Conservation (phyloP, 37 sponge, comb jelly and placozoan genomes). For the Theonella swinhoei region DNA sequence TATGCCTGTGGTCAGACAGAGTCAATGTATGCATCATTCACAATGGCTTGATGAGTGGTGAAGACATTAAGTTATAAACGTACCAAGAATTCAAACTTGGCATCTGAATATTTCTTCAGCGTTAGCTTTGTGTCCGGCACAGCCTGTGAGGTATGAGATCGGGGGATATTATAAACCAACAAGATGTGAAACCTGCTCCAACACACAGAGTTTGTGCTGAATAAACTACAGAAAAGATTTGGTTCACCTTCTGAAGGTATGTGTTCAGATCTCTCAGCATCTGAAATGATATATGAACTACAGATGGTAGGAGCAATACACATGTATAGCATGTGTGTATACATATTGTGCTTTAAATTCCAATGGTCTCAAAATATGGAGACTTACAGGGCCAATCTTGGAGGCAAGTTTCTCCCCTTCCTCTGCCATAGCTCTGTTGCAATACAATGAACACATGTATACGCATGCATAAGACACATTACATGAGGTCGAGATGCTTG, state of each 20-base stretch:
- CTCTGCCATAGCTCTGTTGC: constrained; percentile 70
- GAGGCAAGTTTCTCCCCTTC: constrained; percentile 71
- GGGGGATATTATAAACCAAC: not conserved
- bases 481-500: not conserved
- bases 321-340: too few species aligned
- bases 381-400: constrained; percentile 72
- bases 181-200: not conserved
- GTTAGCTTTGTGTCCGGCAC: constrained; percentile 95
- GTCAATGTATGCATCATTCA: too few species aligned
- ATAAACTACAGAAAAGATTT: too few species aligned
- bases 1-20: constrained; percentile 78
- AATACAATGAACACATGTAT: too few species aligned
- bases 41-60: not conserved
- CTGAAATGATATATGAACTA: constrained; percentile 23
- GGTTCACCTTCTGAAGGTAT: constrained; percentile 82
- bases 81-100: constrained; percentile 95
- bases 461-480: too few species aligned
- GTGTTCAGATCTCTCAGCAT: constrained; percentile 86
- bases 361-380: too few species aligned
- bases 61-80: not conserved
- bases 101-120: constrained; percentile 91
- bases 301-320: too few species aligned
- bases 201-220: not conserved
- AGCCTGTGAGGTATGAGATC: constrained; percentile 48
- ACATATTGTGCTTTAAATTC: too few species aligned